phyloP scores from a whole-genome alignment of 2,113 vertebrate species.

The Hiodon alosoides region DNA sequence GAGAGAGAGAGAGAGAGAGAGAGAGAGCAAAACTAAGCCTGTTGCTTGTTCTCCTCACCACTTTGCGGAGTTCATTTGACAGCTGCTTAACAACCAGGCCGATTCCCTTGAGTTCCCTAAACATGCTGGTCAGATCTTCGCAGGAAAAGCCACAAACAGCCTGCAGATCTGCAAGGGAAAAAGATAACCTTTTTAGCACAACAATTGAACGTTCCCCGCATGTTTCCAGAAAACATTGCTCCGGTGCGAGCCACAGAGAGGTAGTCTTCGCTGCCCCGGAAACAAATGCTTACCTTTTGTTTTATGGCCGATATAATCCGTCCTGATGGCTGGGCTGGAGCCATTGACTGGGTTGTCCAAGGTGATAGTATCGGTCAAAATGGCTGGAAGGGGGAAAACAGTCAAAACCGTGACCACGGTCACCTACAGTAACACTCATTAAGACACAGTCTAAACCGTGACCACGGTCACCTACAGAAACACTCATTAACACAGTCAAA shows the following conservation, averaged over 20 bases:
- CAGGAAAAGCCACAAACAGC: slow-evolving; percentile 89
- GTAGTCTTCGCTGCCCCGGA: neutral
- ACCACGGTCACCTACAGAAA: too few species aligned
- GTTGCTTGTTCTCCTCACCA: slow-evolving; percentile 67
- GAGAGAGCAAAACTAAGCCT: too few species aligned
- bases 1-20: too few species aligned
- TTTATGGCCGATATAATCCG: slow-evolving; percentile 88
- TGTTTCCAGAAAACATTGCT: too few species aligned
- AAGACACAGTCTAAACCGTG: too few species aligned
- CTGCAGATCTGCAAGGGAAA: slow-evolving; percentile 64
- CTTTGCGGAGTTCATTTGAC: slow-evolving; percentile 76
- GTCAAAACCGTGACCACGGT: too few species aligned
- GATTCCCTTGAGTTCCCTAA: slow-evolving; percentile 83
- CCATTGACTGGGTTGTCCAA: slow-evolving; percentile 80
- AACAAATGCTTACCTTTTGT: slow-evolving; percentile 65
- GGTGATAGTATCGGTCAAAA: slow-evolving; percentile 73
- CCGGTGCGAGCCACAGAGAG: too few species aligned
- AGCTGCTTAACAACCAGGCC: slow-evolving; percentile 79
- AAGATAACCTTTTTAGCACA: neutral
- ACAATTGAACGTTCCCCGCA: too few species aligned
- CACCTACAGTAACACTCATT: too few species aligned
- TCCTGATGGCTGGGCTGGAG: slow-evolving; percentile 89
- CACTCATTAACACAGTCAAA: too few species aligned
- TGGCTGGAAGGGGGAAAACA: slow-evolving; percentile 38
- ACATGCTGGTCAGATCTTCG: slow-evolving; percentile 84